Conservation (phyloP, 2,797 vertebrate species). For the Craterocephalus amniculus region DNA sequence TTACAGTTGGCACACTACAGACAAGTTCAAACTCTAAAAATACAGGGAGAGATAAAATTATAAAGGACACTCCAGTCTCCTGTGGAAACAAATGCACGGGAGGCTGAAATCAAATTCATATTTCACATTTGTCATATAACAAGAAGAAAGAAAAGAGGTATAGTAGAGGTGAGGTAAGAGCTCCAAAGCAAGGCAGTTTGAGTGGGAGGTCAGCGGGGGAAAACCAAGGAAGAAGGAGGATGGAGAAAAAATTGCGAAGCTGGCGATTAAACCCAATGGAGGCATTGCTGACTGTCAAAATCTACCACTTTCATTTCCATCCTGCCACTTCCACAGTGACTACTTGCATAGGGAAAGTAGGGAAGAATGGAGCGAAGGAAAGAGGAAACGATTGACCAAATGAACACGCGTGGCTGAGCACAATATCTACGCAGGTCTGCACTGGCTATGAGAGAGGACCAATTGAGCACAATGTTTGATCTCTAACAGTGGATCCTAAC, state of each 20-base stretch:
- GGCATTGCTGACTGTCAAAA: conserved; percentile 34
- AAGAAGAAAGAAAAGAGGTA: neutral
- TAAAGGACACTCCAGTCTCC: neutral
- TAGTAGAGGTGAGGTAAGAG: neutral
- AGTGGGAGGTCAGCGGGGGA: conserved; percentile 4
- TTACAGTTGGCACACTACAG: neutral
- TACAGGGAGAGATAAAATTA: neutral
- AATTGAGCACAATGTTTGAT: conserved; percentile 33
- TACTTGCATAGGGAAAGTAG: conserved; percentile 21
- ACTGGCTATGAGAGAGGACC: conserved; percentile 25
- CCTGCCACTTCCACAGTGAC: conserved; percentile 6
- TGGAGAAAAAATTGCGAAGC: conserved; percentile 1
- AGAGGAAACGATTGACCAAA: conserved; percentile 15
- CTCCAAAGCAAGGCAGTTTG: conserved; percentile 9
- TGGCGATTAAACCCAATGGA: neutral
- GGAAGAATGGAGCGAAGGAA: conserved; percentile 1
- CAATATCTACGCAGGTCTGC: conserved; percentile 44
- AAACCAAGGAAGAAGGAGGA: neutral
- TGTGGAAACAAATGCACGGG: neutral
- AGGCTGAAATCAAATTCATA: conserved; percentile 13
- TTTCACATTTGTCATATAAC: conserved; percentile 1
- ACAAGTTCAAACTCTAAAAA: conserved; percentile 2
- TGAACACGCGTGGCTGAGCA: conserved; percentile 36
- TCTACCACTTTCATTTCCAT: conserved; percentile 27
- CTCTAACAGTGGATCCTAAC: conserved; percentile 12